Conservation (phyloP, 2,113 vertebrate genomes). For the Peromyscus leucopus region DNA sequence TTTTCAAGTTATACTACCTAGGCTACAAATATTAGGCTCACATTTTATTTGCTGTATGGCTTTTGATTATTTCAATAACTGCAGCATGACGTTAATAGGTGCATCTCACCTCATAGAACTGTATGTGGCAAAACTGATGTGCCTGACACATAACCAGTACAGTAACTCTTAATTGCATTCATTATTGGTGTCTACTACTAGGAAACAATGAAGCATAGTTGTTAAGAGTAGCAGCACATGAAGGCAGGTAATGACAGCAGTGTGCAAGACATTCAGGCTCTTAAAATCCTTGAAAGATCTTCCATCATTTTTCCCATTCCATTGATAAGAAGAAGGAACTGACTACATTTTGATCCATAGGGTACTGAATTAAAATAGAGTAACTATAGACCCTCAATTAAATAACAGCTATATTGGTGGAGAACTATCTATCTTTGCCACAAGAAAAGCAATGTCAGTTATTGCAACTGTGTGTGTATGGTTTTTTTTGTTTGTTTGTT, state of each 20-base stretch:
- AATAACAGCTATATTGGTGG: not conserved
- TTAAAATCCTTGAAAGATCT: not conserved
- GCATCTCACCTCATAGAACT: not conserved
- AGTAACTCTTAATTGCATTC: slow-evolving; percentile 1
- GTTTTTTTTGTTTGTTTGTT: not conserved
- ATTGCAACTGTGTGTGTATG: not conserved
- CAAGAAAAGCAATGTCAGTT: not conserved
- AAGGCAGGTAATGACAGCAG: not conserved
- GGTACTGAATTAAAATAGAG: rapidly evolving
- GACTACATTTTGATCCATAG: not conserved
- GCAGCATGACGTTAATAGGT: not conserved
- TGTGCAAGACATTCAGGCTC: not conserved
- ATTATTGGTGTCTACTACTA: not conserved
- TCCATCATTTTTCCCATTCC: not conserved
- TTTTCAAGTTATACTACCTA: not conserved
- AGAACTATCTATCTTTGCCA: not conserved
- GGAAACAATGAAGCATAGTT: not conserved
- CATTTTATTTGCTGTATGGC: slow-evolving; percentile 31
- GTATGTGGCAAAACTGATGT: slow-evolving; percentile 1
- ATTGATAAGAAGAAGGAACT: not conserved
- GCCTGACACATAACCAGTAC: not conserved
- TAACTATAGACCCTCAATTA: not conserved
- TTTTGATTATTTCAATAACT: not conserved
- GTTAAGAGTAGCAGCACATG: not conserved
- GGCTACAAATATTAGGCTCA: not conserved